phyloP scores from a whole-genome alignment of 2,888 invertebrate species.

The Himalopsyche tibetana region DNA sequence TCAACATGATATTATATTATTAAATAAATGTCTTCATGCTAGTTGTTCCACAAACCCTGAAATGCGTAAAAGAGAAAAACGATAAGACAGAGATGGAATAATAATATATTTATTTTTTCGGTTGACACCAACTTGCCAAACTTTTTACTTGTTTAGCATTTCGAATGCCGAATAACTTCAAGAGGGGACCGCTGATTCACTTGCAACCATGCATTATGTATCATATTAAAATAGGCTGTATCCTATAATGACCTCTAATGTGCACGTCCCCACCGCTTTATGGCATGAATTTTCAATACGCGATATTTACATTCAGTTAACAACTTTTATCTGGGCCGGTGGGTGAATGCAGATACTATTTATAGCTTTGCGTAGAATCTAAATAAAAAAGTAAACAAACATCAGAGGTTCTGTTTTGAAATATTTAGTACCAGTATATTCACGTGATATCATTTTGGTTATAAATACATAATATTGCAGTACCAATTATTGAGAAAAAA shows the following conservation, averaged over 20 bases:
- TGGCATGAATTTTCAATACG: constrained; percentile 5
- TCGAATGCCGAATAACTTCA: background rate
- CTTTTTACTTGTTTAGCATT: constrained; percentile 14
- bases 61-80: background rate
- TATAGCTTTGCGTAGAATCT: too few relatives aligned
- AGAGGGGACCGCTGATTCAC: constrained; percentile 17
- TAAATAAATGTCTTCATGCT: too few relatives aligned
- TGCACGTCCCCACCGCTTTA: constrained; percentile 1
- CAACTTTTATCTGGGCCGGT: too few relatives aligned
- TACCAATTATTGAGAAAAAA: too few relatives aligned
- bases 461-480: too few relatives aligned
- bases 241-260: constrained; percentile 9
- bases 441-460: too few relatives aligned
- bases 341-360: too few relatives aligned
- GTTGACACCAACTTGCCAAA: constrained; percentile 18
- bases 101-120: constrained; percentile 19
- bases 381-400: too few relatives aligned
- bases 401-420: too few relatives aligned
- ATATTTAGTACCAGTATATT: too few relatives aligned
- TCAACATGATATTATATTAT: too few relatives aligned
- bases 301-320: background rate
- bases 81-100: constrained; percentile 5
- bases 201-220: constrained; percentile 31
- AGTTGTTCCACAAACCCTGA: background rate
- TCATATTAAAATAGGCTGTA: constrained; percentile 3